These are phyloP conservation scores for Lysiphlebus fabarum DNA, from an alignment of 1,140 invertebrate species.

Conservation along the genomic window DNA sequence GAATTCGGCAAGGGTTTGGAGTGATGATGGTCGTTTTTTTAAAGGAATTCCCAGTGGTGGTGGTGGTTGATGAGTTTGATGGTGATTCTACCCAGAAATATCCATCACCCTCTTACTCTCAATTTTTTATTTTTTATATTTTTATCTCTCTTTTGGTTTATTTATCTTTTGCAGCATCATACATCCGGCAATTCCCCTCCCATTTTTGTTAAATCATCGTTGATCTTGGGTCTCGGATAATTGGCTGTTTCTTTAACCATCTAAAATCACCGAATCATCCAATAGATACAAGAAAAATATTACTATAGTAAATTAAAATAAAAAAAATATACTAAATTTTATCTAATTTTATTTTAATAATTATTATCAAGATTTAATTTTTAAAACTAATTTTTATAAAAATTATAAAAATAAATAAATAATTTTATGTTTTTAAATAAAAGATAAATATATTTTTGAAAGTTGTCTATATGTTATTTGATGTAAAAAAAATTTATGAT, in stretches of 20 bases:
- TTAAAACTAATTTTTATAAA: no score
- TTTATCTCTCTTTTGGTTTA: conserved; percentile 12
- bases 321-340: not conserved
- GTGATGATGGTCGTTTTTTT: conserved; percentile 16
- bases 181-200: conserved; percentile 17
- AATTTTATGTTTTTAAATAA: no score
- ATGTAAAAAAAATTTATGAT: not conserved
- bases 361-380: no score
- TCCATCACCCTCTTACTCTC: no score
- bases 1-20: conserved; percentile 1
- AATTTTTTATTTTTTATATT: no score
- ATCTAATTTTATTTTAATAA: no score
- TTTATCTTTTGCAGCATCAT: conserved; percentile 29
- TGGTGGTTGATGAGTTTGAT: conserved; percentile 5
- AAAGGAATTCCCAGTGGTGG: conserved; percentile 15
- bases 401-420: no score
- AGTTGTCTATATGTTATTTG: not conserved
- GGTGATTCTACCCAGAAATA: not conserved
- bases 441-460: no score
- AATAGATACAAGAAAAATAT: not conserved
- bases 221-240: no score
- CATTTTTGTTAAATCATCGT: no score
- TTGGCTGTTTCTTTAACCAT: no score
- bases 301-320: conserved; percentile 11
- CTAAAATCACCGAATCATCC: no score